phyloP scores from a whole-genome alignment of 1,140 invertebrate species.

The Bombus fervidus region DNA sequence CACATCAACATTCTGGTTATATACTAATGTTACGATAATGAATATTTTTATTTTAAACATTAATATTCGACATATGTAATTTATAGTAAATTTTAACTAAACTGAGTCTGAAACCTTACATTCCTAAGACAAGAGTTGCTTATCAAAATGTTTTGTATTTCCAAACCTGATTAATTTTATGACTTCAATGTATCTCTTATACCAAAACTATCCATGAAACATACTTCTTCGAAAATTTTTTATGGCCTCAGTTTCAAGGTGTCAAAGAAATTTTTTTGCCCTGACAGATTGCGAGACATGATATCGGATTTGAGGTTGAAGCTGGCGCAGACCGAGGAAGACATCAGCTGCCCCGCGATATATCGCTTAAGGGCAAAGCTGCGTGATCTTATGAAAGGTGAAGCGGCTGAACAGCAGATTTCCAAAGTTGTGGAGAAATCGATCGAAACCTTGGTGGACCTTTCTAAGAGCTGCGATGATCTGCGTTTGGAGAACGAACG shows the following conservation, averaged over 20 bases:
- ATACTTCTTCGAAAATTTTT: too few species aligned
- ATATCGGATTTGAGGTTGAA: conserved; percentile 69
- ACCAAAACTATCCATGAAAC: not conserved
- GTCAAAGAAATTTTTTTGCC: not conserved
- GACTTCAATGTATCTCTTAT: not conserved
- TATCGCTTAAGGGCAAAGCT: conserved; percentile 76
- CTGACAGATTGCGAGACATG: conserved; percentile 68
- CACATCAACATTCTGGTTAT: too few species aligned
- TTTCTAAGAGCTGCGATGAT: conserved; percentile 69
- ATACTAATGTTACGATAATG: too few species aligned
- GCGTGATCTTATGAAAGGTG: conserved; percentile 70
- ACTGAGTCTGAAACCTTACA: too few species aligned
- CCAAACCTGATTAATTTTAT: not conserved
- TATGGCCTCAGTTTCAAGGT: too few species aligned
- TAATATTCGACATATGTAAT: too few species aligned
- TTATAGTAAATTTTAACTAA: too few species aligned
- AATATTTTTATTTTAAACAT: too few species aligned
- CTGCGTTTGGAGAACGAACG: conserved; percentile 67
- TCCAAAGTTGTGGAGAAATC: conserved; percentile 67
- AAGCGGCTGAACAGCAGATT: conserved; percentile 68
- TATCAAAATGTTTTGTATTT: too few species aligned
- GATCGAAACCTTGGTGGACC: conserved; percentile 68
- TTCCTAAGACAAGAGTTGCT: too few species aligned
- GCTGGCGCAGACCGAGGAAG: conserved; percentile 70
- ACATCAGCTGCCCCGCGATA: conserved; percentile 72